These are phyloP conservation scores for Tiliacea aurago DNA, from an alignment of 2,888 invertebrate genomes.

Conservation along the genomic window DNA sequence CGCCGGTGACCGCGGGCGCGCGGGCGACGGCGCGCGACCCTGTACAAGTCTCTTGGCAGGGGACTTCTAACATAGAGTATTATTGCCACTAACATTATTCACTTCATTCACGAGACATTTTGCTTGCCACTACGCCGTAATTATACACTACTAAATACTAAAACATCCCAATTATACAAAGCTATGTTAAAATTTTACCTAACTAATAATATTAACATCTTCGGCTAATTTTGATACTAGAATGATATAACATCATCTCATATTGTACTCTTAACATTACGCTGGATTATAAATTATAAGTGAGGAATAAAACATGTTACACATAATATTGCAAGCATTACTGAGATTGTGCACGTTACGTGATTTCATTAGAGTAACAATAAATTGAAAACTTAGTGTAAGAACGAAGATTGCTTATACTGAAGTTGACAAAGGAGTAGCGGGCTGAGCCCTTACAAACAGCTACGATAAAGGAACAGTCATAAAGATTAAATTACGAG, in stretches of 20 bases:
- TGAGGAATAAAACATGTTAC: constrained; percentile 86
- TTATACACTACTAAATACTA: constrained; percentile 89
- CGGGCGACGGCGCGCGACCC: constrained; percentile 70
- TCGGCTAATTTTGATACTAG: constrained; percentile 91
- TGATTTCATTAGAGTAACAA: constrained; percentile 81
- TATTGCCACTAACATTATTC: constrained; percentile 88
- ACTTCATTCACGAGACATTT: constrained; percentile 85
- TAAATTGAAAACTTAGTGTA: constrained; percentile 79
- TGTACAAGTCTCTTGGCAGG: constrained; percentile 81
- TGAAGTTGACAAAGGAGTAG: constrained; percentile 77
- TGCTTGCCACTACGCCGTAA: constrained; percentile 86
- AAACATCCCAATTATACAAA: constrained; percentile 91
- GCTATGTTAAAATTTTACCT: constrained; percentile 90
- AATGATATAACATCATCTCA: constrained; percentile 90
- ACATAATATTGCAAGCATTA: constrained; percentile 90
- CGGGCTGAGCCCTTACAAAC: constrained; percentile 71
- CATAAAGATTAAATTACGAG: constrained; percentile 90
- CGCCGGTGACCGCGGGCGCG: constrained; percentile 60
- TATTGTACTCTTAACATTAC: constrained; percentile 91
- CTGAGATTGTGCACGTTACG: constrained; percentile 90
- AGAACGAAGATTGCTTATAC: constrained; percentile 83
- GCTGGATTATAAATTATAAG: constrained; percentile 86
- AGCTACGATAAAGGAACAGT: constrained; percentile 88
- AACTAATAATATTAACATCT: constrained; percentile 91
- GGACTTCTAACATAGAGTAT: constrained; percentile 86